Base-by-base conservation (phyloP, 2,797 vertebrate genomes). In the Aphelocoma californica region DNA sequence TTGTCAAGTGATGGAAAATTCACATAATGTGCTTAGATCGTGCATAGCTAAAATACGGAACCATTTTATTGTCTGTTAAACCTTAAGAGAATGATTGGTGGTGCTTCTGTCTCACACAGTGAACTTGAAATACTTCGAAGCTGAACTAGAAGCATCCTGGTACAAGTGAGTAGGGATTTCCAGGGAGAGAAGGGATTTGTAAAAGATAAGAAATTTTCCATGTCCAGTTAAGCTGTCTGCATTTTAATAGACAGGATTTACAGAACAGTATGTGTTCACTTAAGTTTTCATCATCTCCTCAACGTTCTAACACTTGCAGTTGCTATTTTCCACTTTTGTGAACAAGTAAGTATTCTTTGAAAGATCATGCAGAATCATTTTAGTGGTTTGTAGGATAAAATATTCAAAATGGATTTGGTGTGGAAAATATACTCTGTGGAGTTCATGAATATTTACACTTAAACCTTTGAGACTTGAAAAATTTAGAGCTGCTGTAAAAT, bases 381-480 rank as follows among this genome's bases (percentile, higher is more conserved):
- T 70, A 92, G 92, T 78, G 71, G 54, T 79, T 95, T 90, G 58
- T 86, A 25, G 77, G 88, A 73, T 97, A 92, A 95, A 94, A 96
- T 90, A 94, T 96, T 94, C 95, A 94, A 73, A 84, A 67, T 66
- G 2, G 5, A 75, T 90, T 77, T 90, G 66, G 58, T 79, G 66
- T 86, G 64, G 92, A 90, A 94, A 75, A 90, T 88, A 44, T 5
- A 61, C 83, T 94, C 64, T 72, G 31, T 74, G 83, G 67, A 80
- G 70, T 90, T 95, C 83, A 92, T 93, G 94, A 96, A 95, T 96
- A 93, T 93, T 88, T 95, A 90, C 67, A 75, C 57, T 92, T 88
- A 90, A 81, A 95, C 82, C 81, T 95, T 84, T 66, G 82, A 93
- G 81, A 94, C 51, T 86, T 71, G 77, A 81, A 83, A 93, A 90